A percentile compares a stretch with the other conserved stretches of the same genome.
Conservation (phyloP, 2,113 vertebrate species). For the Megalops atlanticus region DNA sequence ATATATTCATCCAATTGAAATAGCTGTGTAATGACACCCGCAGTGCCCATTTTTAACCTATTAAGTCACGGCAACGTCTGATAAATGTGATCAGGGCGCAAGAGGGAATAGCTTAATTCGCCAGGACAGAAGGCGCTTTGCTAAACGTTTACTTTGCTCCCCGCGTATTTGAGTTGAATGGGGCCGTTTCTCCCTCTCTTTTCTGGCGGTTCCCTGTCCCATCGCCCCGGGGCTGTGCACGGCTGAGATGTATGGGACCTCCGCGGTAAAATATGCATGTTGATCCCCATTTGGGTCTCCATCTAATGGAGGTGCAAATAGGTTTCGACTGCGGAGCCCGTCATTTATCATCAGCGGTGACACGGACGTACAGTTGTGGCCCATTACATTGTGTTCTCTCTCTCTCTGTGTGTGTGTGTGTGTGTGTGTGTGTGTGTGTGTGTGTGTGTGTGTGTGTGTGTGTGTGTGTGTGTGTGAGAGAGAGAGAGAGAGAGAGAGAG, state of each 20-base stretch:
- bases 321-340: constrained; percentile 74
- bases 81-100: constrained; percentile 74
- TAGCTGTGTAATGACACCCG: constrained; percentile 45
- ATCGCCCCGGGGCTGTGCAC: constrained; percentile 71
- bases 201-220: constrained; percentile 55
- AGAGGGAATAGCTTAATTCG: constrained; percentile 64
- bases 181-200: constrained; percentile 49
- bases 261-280: constrained; percentile 77
- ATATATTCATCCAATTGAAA: constrained; percentile 1
- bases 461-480: background rate
- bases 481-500: too few relatives aligned
- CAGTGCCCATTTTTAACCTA: constrained; percentile 64
- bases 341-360: constrained; percentile 76
- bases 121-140: constrained; percentile 67
- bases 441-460: constrained; percentile 9
- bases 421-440: constrained; percentile 16
- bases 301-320: constrained; percentile 80
- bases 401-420: constrained; percentile 27
- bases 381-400: constrained; percentile 27
- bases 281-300: constrained; percentile 74
- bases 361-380: constrained; percentile 48
- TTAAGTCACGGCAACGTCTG: constrained; percentile 64
- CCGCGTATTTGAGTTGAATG: constrained; percentile 69
- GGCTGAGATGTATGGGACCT: constrained; percentile 78
- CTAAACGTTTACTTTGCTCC: constrained; percentile 67